Percentiles rank a stretch among this genome's conserved stretches.
These are phyloP conservation scores for Rana temporaria DNA, from an alignment of 2,113 vertebrate genomes.

Conservation along the genomic window DNA sequence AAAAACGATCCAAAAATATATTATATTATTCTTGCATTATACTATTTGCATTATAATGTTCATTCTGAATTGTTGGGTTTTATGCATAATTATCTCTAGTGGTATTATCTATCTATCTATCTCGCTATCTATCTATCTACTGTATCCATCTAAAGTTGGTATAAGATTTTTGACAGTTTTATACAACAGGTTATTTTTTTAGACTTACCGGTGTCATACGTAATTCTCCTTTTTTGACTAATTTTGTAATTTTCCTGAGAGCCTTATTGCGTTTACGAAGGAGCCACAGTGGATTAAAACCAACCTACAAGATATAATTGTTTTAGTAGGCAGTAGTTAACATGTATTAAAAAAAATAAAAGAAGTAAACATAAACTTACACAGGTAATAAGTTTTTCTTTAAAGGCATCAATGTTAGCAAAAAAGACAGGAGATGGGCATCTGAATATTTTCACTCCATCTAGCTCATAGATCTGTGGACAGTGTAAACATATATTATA, in stretches of 20 bases:
- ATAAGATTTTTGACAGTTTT: neutral
- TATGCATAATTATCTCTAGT: too few species aligned
- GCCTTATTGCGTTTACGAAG: constrained; percentile 93
- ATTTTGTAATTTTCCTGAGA: constrained; percentile 84
- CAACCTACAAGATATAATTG: constrained; percentile 74
- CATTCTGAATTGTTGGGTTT: too few species aligned
- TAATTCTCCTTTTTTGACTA: constrained; percentile 82
- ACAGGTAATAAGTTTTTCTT: constrained; percentile 82
- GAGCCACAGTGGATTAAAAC: constrained; percentile 86
- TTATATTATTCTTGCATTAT: neutral
- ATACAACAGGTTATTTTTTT: neutral
- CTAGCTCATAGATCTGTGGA: constrained; percentile 83
- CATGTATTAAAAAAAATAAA: neutral
- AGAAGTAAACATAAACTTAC: constrained; percentile 72
- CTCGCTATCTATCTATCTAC: too few species aligned
- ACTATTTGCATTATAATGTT: too few species aligned
- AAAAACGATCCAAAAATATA: neutral
- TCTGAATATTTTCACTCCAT: constrained; percentile 92
- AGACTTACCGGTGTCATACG: constrained; percentile 79
- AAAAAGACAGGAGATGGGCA: constrained; percentile 94
- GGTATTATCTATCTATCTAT: too few species aligned
- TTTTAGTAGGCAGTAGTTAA: neutral
- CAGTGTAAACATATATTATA: neutral
- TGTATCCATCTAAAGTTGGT: too few species aligned
- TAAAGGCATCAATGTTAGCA: constrained; percentile 90